A percentile compares a stretch with the other conserved stretches of the same genome.
phyloP scores from a whole-genome alignment of 2,888 invertebrate genomes.

The Prenolepis imparis region DNA sequence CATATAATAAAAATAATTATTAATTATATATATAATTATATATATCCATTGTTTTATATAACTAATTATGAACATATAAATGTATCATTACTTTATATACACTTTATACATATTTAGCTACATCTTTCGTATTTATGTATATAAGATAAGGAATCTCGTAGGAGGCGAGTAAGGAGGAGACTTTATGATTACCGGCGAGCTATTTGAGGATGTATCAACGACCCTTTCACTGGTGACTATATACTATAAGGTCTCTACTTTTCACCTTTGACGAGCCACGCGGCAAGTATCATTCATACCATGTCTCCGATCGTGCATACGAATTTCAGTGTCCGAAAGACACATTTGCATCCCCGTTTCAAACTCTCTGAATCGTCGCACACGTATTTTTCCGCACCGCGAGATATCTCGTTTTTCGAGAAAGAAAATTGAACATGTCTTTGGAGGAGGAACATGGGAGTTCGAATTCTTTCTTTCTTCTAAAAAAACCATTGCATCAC shows the following conservation, averaged over 20 bases:
- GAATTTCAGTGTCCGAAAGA: constrained; percentile 23
- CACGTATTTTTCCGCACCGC: constrained; percentile 14
- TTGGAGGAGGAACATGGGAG: not conserved
- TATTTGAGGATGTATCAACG: constrained; percentile 43
- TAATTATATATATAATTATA: no score
- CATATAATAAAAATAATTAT: no score
- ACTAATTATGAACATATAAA: not conserved
- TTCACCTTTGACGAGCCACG: constrained; percentile 72
- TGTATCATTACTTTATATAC: not conserved
- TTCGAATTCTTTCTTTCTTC: not conserved
- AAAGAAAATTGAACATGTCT: constrained; percentile 25
- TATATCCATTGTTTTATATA: not conserved
- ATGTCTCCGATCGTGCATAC: constrained; percentile 51
- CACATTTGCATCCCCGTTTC: constrained; percentile 50
- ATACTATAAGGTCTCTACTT: constrained; percentile 62
- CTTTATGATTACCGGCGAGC: not conserved
- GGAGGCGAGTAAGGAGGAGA: not conserved
- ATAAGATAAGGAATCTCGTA: not conserved
- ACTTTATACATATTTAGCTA: not conserved
- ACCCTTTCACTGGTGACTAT: constrained; percentile 72
- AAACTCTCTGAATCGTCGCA: not conserved
- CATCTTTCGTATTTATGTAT: constrained; percentile 15
- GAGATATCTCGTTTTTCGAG: constrained; percentile 4
- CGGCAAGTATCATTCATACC: constrained; percentile 61
- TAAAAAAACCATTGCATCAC: not conserved